Evolutionary conservation across 2,888 invertebrate species (phyloP), one percentile per base, ranked within the genome.

Genomic region (Ennomos quercinarius): DNA sequence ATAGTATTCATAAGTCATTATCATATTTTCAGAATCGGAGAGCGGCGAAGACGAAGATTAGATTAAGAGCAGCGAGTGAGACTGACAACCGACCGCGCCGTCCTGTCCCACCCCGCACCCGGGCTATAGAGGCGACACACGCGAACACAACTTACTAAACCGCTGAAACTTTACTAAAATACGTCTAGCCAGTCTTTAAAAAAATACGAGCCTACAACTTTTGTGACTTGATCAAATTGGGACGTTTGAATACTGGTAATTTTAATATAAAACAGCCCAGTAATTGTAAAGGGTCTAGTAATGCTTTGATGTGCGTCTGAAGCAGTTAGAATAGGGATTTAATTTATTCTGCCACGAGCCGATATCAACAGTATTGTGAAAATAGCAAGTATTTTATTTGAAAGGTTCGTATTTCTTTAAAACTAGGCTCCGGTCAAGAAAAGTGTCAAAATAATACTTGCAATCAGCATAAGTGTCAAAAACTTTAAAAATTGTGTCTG

Each of bases 31-130:
- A 93, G 93, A 93, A 76, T 93, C 93, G n/a, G 93, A 91, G 78
- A 93, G 93, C 70, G 93, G 92, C 60, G 93, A 93, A 71, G 93
- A 93, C 36, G 92, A 93, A 74, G 93, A 93, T 86, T 93, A 92
- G 88, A 76, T 78, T 91, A 91, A 91, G 89, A 80, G 81, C 90
- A 91, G 91, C 85, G 82, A 86, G 87, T 89, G 91, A 91, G 91
- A 91, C 90, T 91, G 91, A 86, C 82, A 80, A 82, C 73, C 72
- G 67, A 73, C 73, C 76, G 73, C 70, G 70, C 71, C 65, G 60
- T 69, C 37, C 48, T 61, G 52, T 59, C 50, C 66, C 41, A 47
- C 62, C 55, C 68, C 68, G 56, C 55, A 63, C 12, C 57, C 57
- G 54, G 54, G 57, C 56, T 6, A 6, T 27, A 61, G 51, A 51